phyloP scores from a whole-genome alignment of 1,140 invertebrate species.

The Periplaneta americana region DNA sequence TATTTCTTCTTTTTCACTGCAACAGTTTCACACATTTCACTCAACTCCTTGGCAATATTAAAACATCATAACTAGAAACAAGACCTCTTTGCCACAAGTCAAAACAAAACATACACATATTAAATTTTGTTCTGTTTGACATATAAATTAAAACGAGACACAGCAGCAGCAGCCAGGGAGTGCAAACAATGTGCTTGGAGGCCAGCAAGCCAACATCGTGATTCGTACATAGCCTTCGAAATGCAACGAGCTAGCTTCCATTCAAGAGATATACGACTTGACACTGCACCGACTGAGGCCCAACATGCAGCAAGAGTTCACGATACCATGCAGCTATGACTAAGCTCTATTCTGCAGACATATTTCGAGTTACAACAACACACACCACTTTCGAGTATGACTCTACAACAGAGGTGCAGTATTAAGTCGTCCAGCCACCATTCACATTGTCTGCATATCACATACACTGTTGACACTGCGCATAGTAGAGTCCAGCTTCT shows the following conservation, averaged over 20 bases:
- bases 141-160: not conserved
- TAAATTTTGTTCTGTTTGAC: too few species aligned
- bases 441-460: slow-evolving; percentile 46
- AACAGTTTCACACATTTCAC: not conserved
- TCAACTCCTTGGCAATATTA: slow-evolving; percentile 6
- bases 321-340: not conserved
- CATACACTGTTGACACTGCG: slow-evolving; percentile 16
- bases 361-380: too few species aligned
- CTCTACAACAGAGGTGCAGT: not conserved
- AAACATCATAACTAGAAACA: not conserved
- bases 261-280: not conserved
- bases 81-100: not conserved
- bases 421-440: slow-evolving; percentile 40
- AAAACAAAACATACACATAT: slow-evolving; percentile 1
- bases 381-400: not conserved
- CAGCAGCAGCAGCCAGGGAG: slow-evolving; percentile 25
- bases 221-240: too few species aligned
- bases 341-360: not conserved
- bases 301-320: too few species aligned
- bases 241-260: not conserved
- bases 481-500: not conserved
- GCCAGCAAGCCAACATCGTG: slow-evolving; percentile 22
- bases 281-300: not conserved
- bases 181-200: slow-evolving; percentile 36
- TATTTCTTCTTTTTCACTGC: slow-evolving; percentile 19